A percentile compares a stretch with the other conserved stretches of the same genome.
Conservation (phyloP, 2,797 vertebrate genomes). For the Micromesistius poutassou region DNA sequence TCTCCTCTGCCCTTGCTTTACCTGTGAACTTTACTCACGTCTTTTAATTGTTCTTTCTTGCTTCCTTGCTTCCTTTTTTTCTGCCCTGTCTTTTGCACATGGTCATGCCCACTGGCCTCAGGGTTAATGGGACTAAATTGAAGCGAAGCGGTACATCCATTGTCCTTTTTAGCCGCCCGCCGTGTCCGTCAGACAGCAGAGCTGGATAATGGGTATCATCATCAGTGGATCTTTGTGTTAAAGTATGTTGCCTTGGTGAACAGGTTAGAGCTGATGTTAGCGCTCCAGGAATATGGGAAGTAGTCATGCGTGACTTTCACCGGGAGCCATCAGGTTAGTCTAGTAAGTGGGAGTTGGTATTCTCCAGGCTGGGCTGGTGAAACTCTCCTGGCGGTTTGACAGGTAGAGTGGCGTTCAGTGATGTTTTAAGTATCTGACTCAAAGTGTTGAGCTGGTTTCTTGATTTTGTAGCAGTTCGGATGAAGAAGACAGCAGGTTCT, state of each 20-base stretch:
- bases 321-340: background rate
- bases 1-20: background rate
- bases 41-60: background rate
- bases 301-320: background rate
- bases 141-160: background rate
- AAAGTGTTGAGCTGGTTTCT: background rate
- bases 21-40: background rate
- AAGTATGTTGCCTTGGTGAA: slow-evolving; percentile 35
- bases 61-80: background rate
- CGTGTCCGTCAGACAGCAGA: background rate
- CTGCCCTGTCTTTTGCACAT: background rate
- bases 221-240: slow-evolving; percentile 48
- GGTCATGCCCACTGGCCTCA: background rate
- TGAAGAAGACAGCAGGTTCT: background rate
- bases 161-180: background rate
- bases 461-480: background rate
- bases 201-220: slow-evolving; percentile 53
- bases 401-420: background rate
- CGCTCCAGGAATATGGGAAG: slow-evolving; percentile 11
- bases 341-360: background rate
- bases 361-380: background rate
- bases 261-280: slow-evolving; percentile 30
- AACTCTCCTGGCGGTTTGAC: background rate
- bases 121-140: background rate
- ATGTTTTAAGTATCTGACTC: slow-evolving; percentile 2